Percentiles rank a stretch among this genome's conserved stretches.
Conservation (phyloP, 2,888 invertebrate genomes). For the Ecliptopera silaceata region DNA sequence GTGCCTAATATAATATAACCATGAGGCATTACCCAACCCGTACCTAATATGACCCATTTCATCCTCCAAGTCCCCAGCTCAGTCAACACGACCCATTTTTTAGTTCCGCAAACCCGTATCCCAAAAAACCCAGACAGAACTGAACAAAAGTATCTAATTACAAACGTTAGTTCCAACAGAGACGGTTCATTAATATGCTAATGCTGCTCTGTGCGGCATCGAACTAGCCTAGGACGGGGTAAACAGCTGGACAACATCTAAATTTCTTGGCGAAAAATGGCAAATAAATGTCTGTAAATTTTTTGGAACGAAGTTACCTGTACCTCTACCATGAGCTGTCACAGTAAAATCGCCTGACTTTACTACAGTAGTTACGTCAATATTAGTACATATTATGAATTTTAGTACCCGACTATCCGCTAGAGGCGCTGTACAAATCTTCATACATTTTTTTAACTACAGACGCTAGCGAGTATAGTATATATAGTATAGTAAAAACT, state of each 20-base stretch:
- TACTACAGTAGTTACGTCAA: too few relatives aligned
- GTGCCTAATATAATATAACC: neutral
- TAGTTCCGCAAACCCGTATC: slow-evolving; percentile 18
- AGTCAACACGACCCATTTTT: slow-evolving; percentile 24
- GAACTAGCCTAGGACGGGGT: slow-evolving; percentile 52
- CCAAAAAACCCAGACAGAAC: slow-evolving; percentile 26
- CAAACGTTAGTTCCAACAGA: slow-evolving; percentile 43
- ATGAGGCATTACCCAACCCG: neutral
- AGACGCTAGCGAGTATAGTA: too few relatives aligned
- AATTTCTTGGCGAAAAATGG: neutral
- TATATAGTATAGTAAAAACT: too few relatives aligned
- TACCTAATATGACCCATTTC: slow-evolving; percentile 6
- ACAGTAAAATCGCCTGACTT: too few relatives aligned
- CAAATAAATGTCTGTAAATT: too few relatives aligned
- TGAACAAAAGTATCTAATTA: slow-evolving; percentile 55
- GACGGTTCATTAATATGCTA: slow-evolving; percentile 72
- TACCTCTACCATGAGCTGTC: too few relatives aligned
- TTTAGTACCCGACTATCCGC: too few relatives aligned
- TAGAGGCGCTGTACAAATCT: too few relatives aligned
- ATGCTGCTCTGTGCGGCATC: slow-evolving; percentile 56
- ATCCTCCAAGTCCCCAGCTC: neutral
- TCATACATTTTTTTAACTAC: too few relatives aligned
- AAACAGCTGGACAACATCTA: slow-evolving; percentile 3
- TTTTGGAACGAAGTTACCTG: too few relatives aligned
- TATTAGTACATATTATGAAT: too few relatives aligned